Evolutionary conservation across 1,140 invertebrate genomes (phyloP).

Genomic region (Pseudomyrmex pallidus): DNA sequence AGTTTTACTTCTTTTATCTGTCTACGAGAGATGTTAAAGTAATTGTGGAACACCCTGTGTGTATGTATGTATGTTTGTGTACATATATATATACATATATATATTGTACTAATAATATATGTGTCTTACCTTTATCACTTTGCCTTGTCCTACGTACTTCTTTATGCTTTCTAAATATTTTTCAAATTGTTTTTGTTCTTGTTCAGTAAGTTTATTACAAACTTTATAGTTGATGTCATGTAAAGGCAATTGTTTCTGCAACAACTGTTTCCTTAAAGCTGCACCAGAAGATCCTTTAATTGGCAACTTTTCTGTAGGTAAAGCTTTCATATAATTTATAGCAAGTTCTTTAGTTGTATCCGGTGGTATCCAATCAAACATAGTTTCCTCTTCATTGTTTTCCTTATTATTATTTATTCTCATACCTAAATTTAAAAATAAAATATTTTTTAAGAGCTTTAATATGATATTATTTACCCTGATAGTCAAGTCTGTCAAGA

Average conservation of each 20-base stretch:
- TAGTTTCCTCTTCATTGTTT: slow-evolving; percentile 61
- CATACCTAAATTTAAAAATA: slow-evolving; percentile 52
- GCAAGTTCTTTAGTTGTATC: slow-evolving; percentile 85
- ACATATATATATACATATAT: too few relatives aligned
- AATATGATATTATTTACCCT: too few relatives aligned
- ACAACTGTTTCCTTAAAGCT: slow-evolving; percentile 89
- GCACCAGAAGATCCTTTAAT: slow-evolving; percentile 92
- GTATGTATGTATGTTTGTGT: too few relatives aligned
- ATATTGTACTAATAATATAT: slow-evolving; percentile 29
- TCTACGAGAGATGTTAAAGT: too few relatives aligned
- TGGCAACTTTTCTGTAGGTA: slow-evolving; percentile 89
- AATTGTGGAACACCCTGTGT: too few relatives aligned
- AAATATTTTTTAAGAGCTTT: not conserved
- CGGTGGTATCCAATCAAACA: slow-evolving; percentile 86
- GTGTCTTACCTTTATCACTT: slow-evolving; percentile 82
- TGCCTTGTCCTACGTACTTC: slow-evolving; percentile 85
- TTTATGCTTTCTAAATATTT: slow-evolving; percentile 86
- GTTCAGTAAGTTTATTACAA: slow-evolving; percentile 87
- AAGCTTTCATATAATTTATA: slow-evolving; percentile 90
- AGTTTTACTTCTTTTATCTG: too few relatives aligned
- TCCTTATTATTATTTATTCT: slow-evolving; percentile 57
- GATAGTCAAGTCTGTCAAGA: too few relatives aligned
- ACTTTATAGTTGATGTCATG: slow-evolving; percentile 90
- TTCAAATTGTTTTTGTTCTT: slow-evolving; percentile 87
- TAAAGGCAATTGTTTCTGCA: slow-evolving; percentile 92